Conservation (phyloP, 2,888 invertebrate species). For the Brachypalpus laphriformis region DNA sequence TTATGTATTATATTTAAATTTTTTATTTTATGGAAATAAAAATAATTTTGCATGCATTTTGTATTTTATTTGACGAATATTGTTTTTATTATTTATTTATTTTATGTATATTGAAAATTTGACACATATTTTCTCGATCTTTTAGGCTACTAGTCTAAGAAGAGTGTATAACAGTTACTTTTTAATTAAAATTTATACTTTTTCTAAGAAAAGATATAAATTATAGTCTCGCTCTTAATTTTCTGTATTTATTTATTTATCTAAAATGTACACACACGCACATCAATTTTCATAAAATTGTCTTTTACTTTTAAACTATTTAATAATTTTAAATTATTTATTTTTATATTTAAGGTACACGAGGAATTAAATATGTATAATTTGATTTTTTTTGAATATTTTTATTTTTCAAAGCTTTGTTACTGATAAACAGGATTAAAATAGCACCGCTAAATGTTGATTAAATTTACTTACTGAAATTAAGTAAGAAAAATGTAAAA, state of each 20-base stretch:
- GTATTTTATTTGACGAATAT: slow-evolving; percentile 34
- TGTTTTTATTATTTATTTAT: slow-evolving; percentile 32
- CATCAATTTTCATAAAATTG: slow-evolving; percentile 26
- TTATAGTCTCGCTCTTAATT: slow-evolving; percentile 39
- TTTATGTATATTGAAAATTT: slow-evolving; percentile 64
- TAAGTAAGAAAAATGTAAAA: slow-evolving; percentile 4
- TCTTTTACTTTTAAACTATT: slow-evolving; percentile 2
- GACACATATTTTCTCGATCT: slow-evolving; percentile 62
- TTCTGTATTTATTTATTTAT: neutral
- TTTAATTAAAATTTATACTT: neutral
- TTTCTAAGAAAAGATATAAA: slow-evolving; percentile 26
- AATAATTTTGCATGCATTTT: slow-evolving; percentile 54
- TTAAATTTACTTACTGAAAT: slow-evolving; percentile 43
- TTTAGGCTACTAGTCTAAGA: slow-evolving; percentile 40
- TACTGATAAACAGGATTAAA: slow-evolving; percentile 58
- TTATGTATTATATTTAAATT: slow-evolving; percentile 3
- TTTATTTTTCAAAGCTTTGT: slow-evolving; percentile 23
- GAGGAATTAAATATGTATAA: slow-evolving; percentile 70
- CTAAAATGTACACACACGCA: slow-evolving; percentile 37
- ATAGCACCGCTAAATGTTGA: slow-evolving; percentile 70
- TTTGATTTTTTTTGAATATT: slow-evolving; percentile 36
- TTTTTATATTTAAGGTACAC: slow-evolving; percentile 58
- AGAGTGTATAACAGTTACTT: slow-evolving; percentile 40
- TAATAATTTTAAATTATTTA: slow-evolving; percentile 42
- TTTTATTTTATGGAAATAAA: slow-evolving; percentile 1